Evolutionary conservation across 2,113 vertebrate genomes (phyloP).

Genomic region (Clarias batrachus): DNA sequence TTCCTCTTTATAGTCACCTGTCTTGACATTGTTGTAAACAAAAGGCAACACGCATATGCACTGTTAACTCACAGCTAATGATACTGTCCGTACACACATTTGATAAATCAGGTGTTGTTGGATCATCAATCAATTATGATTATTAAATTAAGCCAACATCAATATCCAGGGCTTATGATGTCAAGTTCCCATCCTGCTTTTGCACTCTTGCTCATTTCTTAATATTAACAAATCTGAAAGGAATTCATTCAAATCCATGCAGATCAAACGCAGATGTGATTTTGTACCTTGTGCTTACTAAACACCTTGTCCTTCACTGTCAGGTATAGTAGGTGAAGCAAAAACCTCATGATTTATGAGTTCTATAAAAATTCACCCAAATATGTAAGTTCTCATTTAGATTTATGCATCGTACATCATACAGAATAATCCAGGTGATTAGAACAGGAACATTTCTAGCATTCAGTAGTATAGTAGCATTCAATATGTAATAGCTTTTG

Average conservation of each 20-base stretch:
- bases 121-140: neutral
- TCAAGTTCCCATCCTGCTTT: neutral
- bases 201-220: neutral
- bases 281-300: neutral
- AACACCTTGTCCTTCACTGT: constrained; percentile 14
- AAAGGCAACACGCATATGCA: neutral
- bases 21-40: neutral
- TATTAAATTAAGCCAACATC: neutral
- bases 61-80: neutral
- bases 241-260: constrained; percentile 9
- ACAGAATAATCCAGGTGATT: neutral
- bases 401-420: neutral
- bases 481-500: neutral
- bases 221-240: neutral
- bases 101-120: neutral
- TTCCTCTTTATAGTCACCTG: neutral
- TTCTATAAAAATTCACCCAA: neutral
- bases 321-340: neutral
- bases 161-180: neutral
- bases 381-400: neutral
- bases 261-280: neutral
- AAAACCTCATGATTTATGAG: neutral
- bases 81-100: neutral
- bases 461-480: neutral
- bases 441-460: neutral